phyloP scores from a whole-genome alignment of 2,113 vertebrate genomes.

The Xiphias gladius region DNA sequence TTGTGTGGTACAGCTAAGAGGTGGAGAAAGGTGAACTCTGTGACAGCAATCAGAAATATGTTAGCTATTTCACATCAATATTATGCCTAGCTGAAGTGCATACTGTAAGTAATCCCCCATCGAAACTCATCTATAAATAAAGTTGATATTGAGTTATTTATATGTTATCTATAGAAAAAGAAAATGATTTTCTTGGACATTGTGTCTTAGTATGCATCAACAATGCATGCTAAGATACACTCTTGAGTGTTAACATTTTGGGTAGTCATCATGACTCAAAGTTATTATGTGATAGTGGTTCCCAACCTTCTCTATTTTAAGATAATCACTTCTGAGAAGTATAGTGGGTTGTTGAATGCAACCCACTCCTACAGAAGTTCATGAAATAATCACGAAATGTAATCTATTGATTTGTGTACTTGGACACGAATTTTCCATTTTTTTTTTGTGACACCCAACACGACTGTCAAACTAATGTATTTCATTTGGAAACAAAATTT shows the following conservation, averaged over 20 bases:
- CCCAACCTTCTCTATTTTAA: background rate
- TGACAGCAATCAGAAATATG: background rate
- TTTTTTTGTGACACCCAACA: no score
- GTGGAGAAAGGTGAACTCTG: background rate
- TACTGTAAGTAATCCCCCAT: background rate
- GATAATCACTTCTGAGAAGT: conserved; percentile 9
- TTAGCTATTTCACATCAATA: background rate
- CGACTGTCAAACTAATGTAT: no score
- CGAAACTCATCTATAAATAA: background rate
- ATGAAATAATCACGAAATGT: no score
- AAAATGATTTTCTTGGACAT: background rate
- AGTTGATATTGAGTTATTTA: background rate
- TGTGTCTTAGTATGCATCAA: background rate
- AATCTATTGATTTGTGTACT: no score
- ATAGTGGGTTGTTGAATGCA: conserved; percentile 6
- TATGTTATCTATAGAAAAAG: background rate
- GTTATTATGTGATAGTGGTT: no score
- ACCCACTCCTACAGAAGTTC: no score
- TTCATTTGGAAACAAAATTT: no score
- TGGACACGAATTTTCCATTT: no score
- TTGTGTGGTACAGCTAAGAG: background rate
- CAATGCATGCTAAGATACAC: background rate
- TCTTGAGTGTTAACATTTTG: background rate
- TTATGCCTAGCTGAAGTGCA: background rate
- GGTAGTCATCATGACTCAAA: no score